Conservation (phyloP, 2,113 vertebrate genomes). For the Haliaeetus leucogaster region DNA sequence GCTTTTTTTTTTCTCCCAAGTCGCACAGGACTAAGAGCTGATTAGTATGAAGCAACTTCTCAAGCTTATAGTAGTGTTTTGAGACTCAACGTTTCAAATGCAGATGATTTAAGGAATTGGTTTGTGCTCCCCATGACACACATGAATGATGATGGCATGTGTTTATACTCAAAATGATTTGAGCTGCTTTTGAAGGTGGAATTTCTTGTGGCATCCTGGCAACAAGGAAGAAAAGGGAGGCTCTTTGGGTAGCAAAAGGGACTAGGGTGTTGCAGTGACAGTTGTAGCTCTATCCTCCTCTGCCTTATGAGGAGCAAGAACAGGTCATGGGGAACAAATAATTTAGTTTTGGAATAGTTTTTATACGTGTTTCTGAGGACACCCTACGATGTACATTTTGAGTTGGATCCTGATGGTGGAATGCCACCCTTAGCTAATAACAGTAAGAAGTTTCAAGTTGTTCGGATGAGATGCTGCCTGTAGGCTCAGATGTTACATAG, state of each 20-base stretch:
- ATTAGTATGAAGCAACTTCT: not conserved
- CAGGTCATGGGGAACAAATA: not conserved
- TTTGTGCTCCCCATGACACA: not conserved
- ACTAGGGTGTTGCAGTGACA: not conserved
- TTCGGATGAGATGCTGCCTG: not conserved
- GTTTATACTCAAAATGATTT: not conserved
- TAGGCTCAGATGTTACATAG: rapidly evolving
- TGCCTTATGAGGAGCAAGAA: not conserved
- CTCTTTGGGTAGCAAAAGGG: not conserved
- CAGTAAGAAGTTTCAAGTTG: not conserved
- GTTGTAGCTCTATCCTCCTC: not conserved
- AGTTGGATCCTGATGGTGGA: not conserved
- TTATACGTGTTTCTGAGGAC: not conserved
- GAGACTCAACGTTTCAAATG: rapidly evolving
- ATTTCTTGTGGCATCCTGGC: not conserved
- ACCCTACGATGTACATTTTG: rapidly evolving
- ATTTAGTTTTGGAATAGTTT: not conserved
- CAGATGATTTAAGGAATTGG: not conserved
- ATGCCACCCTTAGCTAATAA: not conserved
- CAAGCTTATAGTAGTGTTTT: not conserved
- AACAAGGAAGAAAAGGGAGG: not conserved
- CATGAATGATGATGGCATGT: rapidly evolving
- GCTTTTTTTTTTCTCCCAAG: not conserved
- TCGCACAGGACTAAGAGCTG: not conserved
- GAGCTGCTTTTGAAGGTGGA: not conserved